Evolutionary conservation across 2,113 vertebrate genomes (phyloP), one percentile per base, ranked within the genome.

Genomic region (Melanerpes aurifrons): DNA sequence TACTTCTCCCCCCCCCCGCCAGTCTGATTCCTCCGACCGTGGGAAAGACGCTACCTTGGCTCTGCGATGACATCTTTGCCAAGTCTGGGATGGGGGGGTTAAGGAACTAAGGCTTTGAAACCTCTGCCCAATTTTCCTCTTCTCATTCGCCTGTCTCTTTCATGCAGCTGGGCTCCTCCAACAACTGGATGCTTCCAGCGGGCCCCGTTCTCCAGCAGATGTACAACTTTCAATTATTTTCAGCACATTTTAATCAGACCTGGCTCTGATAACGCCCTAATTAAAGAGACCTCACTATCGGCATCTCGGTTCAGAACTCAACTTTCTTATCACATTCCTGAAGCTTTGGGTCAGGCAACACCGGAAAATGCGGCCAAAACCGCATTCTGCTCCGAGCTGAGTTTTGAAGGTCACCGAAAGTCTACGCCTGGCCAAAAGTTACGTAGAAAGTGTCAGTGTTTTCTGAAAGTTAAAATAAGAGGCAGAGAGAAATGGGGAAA

Each of bases 1-100:
- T 62, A 2, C 3, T 37, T 2, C 67, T 69, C 31, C 37, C 37
- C 37, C 35, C 40, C 40, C 40, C 40, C 40, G 10, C 40, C 40
- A 0, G 80, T 63, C 50, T 29, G 6, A 53, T 76, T 90, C 32
- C 63, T 87, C 84, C 22, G 92, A 95, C 73, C 97, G 96, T 98
- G 98, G 97, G 98, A 98, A 98, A 97, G 94, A 92, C 9, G 48
- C 93, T 97, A 96, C 97, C 97, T 98, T 98, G 97, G 95, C 89
- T 84, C 59, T 70, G 82, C 6, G 48, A 75, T 91, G 87, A 82
- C 78, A 91, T 48, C 94, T 89, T 75, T 96, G 93, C 83, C 94
- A 95, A 97, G 92, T 89, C 67, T 92, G 67, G 89, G 37, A 66
- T 93, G 43, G 50, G 91, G 77, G 95, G 93, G 91, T 28, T 89